Evolutionary conservation across 2,888 invertebrate genomes (phyloP).

Genomic region (Lutraria lutraria): DNA sequence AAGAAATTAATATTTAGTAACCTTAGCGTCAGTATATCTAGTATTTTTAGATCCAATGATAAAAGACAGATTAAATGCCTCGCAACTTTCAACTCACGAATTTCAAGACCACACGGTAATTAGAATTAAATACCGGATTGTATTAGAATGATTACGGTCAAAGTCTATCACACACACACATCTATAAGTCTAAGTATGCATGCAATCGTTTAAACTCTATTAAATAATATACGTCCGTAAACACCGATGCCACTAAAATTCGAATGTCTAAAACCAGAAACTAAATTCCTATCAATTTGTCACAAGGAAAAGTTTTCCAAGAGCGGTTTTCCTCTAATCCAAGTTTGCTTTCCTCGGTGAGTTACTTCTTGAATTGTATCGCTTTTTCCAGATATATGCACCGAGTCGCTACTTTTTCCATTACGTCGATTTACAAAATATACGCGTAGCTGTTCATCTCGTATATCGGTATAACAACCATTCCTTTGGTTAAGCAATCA

Average conservation of each 20-base stretch:
- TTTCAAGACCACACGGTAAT: background rate
- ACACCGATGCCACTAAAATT: slow-evolving; percentile 28
- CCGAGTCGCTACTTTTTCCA: slow-evolving; percentile 52
- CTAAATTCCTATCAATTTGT: slow-evolving; percentile 32
- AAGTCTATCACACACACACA: background rate
- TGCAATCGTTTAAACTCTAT: slow-evolving; percentile 19
- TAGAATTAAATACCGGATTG: background rate
- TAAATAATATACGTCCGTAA: slow-evolving; percentile 18
- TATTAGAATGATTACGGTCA: background rate
- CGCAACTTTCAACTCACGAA: background rate
- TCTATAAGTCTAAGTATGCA: background rate
- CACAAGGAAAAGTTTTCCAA: slow-evolving; percentile 48
- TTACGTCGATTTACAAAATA: slow-evolving; percentile 62
- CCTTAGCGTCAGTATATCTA: background rate
- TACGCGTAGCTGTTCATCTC: slow-evolving; percentile 51
- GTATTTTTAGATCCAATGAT: background rate
- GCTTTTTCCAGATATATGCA: slow-evolving; percentile 69
- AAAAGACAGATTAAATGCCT: background rate
- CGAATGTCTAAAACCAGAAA: slow-evolving; percentile 25
- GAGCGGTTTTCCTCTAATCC: slow-evolving; percentile 27
- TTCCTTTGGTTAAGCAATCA: slow-evolving; percentile 70
- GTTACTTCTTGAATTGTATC: slow-evolving; percentile 51
- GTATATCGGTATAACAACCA: slow-evolving; percentile 60
- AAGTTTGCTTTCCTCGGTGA: background rate
- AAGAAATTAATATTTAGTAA: background rate